Base-by-base conservation (phyloP, 2,113 vertebrate genomes). In the Mugil cephalus region DNA sequence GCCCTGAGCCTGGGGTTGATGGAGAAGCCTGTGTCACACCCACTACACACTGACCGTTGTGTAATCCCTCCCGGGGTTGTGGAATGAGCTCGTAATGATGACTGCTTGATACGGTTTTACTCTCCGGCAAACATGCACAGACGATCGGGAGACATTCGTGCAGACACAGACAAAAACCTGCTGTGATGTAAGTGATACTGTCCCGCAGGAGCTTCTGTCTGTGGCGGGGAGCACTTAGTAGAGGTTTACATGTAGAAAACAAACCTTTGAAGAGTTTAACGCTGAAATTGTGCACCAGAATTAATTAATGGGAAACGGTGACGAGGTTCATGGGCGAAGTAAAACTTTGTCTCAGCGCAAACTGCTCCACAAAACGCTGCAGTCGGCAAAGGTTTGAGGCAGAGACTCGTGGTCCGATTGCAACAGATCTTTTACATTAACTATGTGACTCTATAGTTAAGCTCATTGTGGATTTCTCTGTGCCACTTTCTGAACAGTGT, bases 51-150 rank as follows among this genome's bases (percentile, higher is more conserved):
- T 78, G 75, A 84, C 85, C 64, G 45, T 85, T 87, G 88, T 89
- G 85, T 90, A 90, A 89, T 91, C 82, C 88, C 88, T 89, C 85
- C 78, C 82, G 88, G 74, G 87, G 79, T 84, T 79, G 74, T 84
- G 88, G 85, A 91, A 89, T 89, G 87, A 85, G 82, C 80, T 85
- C 55, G 79, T 88, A 91, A 92, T 86, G 88, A 88, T 87, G 88
- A 87, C 91, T 74, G 69, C 84, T 88, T 84, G 88, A 91, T 89
- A 90, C 19, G 35, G 85, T 69, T 88, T 89, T 75, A 80, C 80
- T 84, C 78, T 85, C 53, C 59, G 66, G 85, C 82, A 90, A 74
- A 84, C 68, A 88, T 18, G 60, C 45, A 64, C 54, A 84, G 76
- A 80, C 38, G 48, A 72, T 73, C 11, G 24, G 63, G 58, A 88